phyloP scores from a whole-genome alignment of 2,797 vertebrate genomes.

The Psittacula echo region DNA sequence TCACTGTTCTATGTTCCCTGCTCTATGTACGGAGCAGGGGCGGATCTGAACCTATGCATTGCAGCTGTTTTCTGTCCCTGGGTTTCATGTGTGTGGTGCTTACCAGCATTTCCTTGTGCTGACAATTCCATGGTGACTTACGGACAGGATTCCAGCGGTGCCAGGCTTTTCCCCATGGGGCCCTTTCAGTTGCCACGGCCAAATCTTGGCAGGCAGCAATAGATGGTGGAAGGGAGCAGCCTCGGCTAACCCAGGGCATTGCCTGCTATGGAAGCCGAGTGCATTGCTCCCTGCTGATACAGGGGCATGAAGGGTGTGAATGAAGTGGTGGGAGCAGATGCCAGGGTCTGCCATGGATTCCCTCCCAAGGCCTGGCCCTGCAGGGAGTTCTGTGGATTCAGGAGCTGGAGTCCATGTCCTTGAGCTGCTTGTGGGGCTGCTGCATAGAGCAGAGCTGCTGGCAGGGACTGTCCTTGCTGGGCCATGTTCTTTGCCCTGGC shows the following conservation, averaged over 20 bases:
- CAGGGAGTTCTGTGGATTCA: neutral
- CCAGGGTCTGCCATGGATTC: neutral
- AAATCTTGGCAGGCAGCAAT: neutral
- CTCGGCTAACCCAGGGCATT: rapidly evolving
- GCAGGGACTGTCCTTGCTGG: neutral
- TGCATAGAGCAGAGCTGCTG: neutral
- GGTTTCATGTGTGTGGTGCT: rapidly evolving
- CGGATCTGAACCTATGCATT: neutral
- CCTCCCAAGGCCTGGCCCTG: neutral
- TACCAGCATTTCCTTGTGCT: neutral
- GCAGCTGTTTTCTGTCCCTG: neutral
- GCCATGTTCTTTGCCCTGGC: neutral
- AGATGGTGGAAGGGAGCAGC: neutral
- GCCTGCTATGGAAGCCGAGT: neutral
- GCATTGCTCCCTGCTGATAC: neutral
- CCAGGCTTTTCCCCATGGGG: rapidly evolving
- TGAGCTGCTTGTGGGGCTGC: neutral
- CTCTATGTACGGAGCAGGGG: neutral
- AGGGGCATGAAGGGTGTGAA: rapidly evolving
- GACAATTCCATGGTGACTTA: neutral
- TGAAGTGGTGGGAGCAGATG: rapidly evolving
- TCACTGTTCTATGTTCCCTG: neutral
- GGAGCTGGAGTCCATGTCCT: neutral
- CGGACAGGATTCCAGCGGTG: neutral
- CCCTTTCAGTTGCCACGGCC: neutral